Conservation (phyloP, 37 sponge, comb jelly and placozoan genomes). For the Beroe forskalii region DNA sequence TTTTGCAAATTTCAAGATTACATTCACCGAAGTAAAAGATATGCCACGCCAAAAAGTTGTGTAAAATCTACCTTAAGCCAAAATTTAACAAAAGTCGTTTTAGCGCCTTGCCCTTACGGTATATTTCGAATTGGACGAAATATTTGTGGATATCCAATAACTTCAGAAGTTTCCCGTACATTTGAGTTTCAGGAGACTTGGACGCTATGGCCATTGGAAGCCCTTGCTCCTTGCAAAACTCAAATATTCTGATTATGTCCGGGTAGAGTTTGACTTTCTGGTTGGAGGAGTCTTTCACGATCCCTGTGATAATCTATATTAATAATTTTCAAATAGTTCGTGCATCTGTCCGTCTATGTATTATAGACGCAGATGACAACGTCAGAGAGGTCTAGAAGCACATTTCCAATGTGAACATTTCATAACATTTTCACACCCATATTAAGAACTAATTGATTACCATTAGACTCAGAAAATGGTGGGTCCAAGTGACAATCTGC, state of each 20-base stretch:
- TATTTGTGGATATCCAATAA: constrained; percentile 42
- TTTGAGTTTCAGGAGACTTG: constrained; percentile 28
- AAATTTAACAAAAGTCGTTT: too few species aligned
- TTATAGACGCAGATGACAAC: too few species aligned
- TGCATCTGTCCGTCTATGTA: too few species aligned
- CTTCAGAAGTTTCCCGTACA: not conserved
- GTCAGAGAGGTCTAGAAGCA: too few species aligned
- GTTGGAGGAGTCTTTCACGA: not conserved
- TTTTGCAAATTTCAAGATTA: too few species aligned
- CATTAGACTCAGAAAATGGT: constrained; percentile 28
- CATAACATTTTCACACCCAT: too few species aligned
- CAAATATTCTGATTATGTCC: constrained; percentile 2
- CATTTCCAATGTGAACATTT: too few species aligned
- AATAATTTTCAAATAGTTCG: too few species aligned
- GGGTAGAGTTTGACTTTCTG: constrained; percentile 27
- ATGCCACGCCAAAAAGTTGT: too few species aligned
- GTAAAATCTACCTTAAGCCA: too few species aligned
- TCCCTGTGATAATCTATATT: not conserved
- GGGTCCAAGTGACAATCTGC: constrained; percentile 41
- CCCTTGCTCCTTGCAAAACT: not conserved
- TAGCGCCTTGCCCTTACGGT: too few species aligned
- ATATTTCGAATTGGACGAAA: constrained; percentile 61
- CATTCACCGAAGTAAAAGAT: too few species aligned
- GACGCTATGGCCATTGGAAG: constrained; percentile 33
- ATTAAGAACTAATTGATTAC: not conserved